Base-by-base conservation (phyloP, 2,888 invertebrate species). In the Drosophila atroscutellata region DNA sequence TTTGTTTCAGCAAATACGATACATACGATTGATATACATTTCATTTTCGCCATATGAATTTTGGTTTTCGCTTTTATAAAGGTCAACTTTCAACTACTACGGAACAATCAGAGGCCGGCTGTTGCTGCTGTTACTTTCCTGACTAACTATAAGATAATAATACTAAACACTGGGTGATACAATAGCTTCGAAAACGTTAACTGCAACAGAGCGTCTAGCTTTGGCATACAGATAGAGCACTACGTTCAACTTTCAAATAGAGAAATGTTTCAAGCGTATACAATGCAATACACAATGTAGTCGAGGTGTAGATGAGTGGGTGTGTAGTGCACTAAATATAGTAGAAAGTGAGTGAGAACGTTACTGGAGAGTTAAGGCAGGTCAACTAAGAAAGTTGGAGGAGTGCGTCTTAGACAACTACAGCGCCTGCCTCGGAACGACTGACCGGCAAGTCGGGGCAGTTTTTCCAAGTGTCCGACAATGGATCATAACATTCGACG, bases 381-480 rank as follows among this genome's bases (percentile, higher is more conserved):
- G 57, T 58, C 50, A 30, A 34, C 51, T 42, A 24, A 24, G 45
- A 20, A 39, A 37, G 24, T 36, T 49, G 39, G 28, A 45, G 37
- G 30, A 45, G 28, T 45, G 24, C 13, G 26, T 42, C 39, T 95
- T 95, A 95, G 91, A 95, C 95, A 90, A 97, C 96, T 66, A 97
- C 96, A 74, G 97, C 97, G 71, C 97, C 97, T 51, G 97, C 97
- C 93, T 98, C 98, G 61, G 97, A 97, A 76, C 98, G 95, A 83
- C 97, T 96, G 91, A 96, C 96, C 30, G 97, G 97, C 91, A 98
- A 94, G 74, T 96, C 94, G 52, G 96, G 96, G 80, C 96, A 96
- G 85, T 96, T 94, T 77, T 95, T 94, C 98, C 98, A 98, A 59
- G 94, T 93, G 93, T 96, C 95, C 18, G 94, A 95, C 64, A 95